Evolutionary conservation across 1,140 invertebrate species (phyloP), one percentile per base, ranked within the genome.

Genomic region (Spodoptera frugiperda): DNA sequence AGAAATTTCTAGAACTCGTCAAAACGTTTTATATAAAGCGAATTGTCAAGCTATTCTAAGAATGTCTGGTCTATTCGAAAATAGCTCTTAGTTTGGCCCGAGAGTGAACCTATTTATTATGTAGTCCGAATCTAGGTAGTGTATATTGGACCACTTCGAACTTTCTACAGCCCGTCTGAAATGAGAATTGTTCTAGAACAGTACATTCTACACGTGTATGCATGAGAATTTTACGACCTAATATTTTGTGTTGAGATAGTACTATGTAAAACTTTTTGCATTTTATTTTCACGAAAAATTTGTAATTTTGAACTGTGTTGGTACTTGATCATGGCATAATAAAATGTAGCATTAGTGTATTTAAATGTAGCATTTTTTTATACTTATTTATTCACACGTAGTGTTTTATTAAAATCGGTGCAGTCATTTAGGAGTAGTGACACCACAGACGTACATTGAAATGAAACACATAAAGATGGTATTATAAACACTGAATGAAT

Each of bases 1-100:
- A 68, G 14, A 21, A 68, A 21, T 53, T 51, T n/a, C 48, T 49
- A 53, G 65, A 68, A 68, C 33, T 30, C 21, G 19, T 68, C 21
- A 15, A 30, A 39, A 25, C 6, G 25, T 61, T 55, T 21, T 21
- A 39, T 30, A 15, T 51, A 53, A 12, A 3, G 1, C 48, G 9
- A 68, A 51, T 25, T 14, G 19, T 33, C 30, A 53, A 25, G 21
- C 48, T 68, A 68, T 68, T 68, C 46, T 11, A n/a, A 5, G 48
- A 68, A 53, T 49, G 65, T 33, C 65, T 49, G 9, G 25, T 30
- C 48, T 49, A 8, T 68, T 12, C 44, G 48, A 46, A 49, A 65
- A 65, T 65, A 65, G 19, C 61, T 12, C 19, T 44, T 10, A 61
- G n/a, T 44, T 61, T 14, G 44, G 11, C 12, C 12, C 9, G 33